phyloP scores from a whole-genome alignment of 1,140 invertebrate species.

The Drosophila pallidifrons region DNA sequence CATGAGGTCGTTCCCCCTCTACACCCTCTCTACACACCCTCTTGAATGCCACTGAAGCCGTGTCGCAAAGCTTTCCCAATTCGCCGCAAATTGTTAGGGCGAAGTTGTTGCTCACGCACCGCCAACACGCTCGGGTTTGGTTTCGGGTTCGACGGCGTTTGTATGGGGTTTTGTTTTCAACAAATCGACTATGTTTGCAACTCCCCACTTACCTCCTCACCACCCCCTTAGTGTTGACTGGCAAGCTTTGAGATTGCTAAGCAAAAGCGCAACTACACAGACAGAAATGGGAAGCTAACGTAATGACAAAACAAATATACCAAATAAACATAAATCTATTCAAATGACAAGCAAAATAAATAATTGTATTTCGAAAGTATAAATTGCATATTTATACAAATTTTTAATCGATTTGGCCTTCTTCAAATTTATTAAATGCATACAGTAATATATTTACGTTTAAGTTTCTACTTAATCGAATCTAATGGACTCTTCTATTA shows the following conservation, averaged over 20 bases:
- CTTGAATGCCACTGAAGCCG: neutral
- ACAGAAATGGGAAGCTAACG: neutral
- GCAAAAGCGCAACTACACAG: conserved; percentile 44
- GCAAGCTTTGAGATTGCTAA: conserved; percentile 36
- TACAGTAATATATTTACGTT: too few species aligned
- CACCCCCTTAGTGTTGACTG: too few species aligned
- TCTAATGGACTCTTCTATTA: too few species aligned
- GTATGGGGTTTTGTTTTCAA: conserved; percentile 49
- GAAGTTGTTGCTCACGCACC: conserved; percentile 48
- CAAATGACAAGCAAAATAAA: too few species aligned
- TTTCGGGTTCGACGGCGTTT: conserved; percentile 17
- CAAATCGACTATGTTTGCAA: conserved; percentile 60
- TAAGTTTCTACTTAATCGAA: too few species aligned
- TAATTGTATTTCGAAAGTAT: too few species aligned
- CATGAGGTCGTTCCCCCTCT: too few species aligned
- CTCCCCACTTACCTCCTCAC: neutral
- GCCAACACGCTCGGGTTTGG: conserved; percentile 28
- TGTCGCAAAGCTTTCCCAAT: conserved; percentile 50
- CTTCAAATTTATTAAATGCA: too few species aligned
- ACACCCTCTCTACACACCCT: too few species aligned
- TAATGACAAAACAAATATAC: neutral
- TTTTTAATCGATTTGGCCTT: too few species aligned
- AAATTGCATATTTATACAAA: too few species aligned
- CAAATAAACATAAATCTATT: neutral
- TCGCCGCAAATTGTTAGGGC: conserved; percentile 63